phyloP scores from a whole-genome alignment of 2,888 invertebrate species.

The Scelioninae gen. 1 region DNA sequence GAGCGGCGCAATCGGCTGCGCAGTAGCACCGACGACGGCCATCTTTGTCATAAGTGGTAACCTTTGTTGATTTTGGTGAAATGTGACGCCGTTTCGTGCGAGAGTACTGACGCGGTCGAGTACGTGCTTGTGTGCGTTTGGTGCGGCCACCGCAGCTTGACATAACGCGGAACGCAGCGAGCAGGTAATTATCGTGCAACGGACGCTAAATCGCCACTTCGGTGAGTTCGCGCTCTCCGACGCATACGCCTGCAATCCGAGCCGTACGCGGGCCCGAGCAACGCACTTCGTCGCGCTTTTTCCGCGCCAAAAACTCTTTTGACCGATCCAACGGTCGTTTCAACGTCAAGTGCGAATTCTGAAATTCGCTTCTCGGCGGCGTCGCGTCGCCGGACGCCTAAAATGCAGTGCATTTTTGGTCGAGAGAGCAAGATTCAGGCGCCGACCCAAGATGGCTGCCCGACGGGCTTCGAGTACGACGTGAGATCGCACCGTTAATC shows the following conservation, averaged over 20 bases:
- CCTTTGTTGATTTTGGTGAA: conserved; percentile 84
- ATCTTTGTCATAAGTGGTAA: conserved; percentile 84
- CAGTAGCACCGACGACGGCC: conserved; percentile 76
- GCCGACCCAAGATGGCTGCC: conserved; percentile 81
- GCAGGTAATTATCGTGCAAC: conserved; percentile 64
- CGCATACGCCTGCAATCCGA: conserved; percentile 70
- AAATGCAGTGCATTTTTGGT: too few species aligned
- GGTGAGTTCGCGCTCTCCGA: conserved; percentile 54
- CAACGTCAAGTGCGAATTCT: too few species aligned
- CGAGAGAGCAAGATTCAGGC: conserved; percentile 36
- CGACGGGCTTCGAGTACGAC: conserved; percentile 78
- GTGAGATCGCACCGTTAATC: conserved; percentile 72
- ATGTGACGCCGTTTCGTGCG: conserved; percentile 80
- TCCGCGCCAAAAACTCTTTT: neutral
- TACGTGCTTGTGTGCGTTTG: conserved; percentile 73
- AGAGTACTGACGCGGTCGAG: conserved; percentile 79
- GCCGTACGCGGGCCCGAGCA: conserved; percentile 2
- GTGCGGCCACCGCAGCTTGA: conserved; percentile 48
- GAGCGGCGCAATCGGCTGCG: conserved; percentile 79
- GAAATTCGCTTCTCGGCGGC: too few species aligned
- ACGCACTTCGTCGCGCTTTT: neutral
- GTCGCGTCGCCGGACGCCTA: too few species aligned
- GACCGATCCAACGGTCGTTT: neutral
- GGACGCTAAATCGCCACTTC: neutral
- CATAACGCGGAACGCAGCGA: conserved; percentile 52